Conservation (phyloP, 2,113 vertebrate species). For the Hippoglossus stenolepis region DNA sequence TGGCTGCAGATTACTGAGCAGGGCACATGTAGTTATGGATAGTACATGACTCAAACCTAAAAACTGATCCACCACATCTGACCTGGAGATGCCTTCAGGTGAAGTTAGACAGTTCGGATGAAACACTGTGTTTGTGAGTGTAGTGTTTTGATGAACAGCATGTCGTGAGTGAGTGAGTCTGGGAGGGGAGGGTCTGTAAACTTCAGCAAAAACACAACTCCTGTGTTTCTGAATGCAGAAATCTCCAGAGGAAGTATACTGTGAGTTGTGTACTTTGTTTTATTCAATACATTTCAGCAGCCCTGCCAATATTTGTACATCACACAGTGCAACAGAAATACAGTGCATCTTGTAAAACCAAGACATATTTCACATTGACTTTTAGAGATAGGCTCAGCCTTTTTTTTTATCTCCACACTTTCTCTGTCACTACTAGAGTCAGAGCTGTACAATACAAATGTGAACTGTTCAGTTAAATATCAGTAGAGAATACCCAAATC, state of each 20-base stretch:
- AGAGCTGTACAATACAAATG: neutral
- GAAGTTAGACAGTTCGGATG: constrained; percentile 24
- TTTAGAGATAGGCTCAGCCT: neutral
- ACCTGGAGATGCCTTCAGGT: constrained; percentile 14
- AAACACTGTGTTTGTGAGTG: constrained; percentile 7
- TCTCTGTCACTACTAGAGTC: neutral
- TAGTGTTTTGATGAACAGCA: neutral
- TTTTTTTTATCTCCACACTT: neutral
- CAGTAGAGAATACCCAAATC: neutral
- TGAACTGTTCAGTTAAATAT: neutral
- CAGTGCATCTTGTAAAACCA: constrained; percentile 27
- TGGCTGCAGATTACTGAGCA: constrained; percentile 3
- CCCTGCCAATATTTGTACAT: constrained; percentile 16
- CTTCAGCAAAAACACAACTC: no score
- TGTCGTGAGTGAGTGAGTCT: neutral
- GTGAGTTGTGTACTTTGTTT: constrained; percentile 35
- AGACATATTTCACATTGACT: neutral
- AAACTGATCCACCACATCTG: constrained; percentile 3
- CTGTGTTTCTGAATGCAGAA: constrained; percentile 15
- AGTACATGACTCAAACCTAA: constrained; percentile 25
- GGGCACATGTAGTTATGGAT: constrained; percentile 1
- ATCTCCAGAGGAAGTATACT: constrained; percentile 24
- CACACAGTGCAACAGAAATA: constrained; percentile 24
- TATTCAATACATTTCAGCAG: constrained; percentile 4
- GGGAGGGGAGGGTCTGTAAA: no score